Base-by-base conservation (phyloP, 2,888 invertebrate species). In the Thumatha senex region DNA sequence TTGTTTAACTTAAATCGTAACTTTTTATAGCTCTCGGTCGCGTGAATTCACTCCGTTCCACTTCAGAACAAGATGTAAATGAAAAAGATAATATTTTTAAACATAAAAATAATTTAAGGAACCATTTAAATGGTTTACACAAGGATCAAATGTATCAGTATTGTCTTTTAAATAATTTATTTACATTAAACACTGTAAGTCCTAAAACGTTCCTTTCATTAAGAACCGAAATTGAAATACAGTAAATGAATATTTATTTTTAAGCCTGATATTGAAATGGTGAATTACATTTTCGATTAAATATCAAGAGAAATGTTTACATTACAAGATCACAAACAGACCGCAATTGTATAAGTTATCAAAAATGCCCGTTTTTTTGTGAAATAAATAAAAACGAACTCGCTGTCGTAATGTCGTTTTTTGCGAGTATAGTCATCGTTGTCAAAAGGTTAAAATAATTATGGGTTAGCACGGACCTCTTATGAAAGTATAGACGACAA, bases 1-100 rank as follows among this genome's bases (percentile, higher is more conserved):
- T 79, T 76, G 74, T 79, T 80, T 71, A 78, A 80, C 72, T 82
- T 77, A 68, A 73, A 76, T 74, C 78, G 74, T 78, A 72, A 77
- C 73, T 78, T 81, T 82, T 82, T 78, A 79, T 72, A 63, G 69
- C 69, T 56, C 58, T 61, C 57, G 66, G 70, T 67, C 61, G 70
- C 70, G 55, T 61, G 70, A 70, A 72, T 70, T 69, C 67, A 63
- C 62, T 62, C 60, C 59, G 66, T 67, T 46, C 52, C 57, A 52
- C 46, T 61, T 61, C 51, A 51, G 50, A 54, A 61, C 47, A 51
- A 58, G 50, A 60, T 54, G 57, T 49, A 59, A 53, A 61, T 51
- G 50, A 51, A 54, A 40, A 36, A 58, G 46, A 64, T 50, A 57
- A 54, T 52, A 58, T 50, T 56, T 57, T 51, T 51, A 45, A 42